phyloP scores from a whole-genome alignment of 2,888 invertebrate genomes.

The Stenodera caucasica region DNA sequence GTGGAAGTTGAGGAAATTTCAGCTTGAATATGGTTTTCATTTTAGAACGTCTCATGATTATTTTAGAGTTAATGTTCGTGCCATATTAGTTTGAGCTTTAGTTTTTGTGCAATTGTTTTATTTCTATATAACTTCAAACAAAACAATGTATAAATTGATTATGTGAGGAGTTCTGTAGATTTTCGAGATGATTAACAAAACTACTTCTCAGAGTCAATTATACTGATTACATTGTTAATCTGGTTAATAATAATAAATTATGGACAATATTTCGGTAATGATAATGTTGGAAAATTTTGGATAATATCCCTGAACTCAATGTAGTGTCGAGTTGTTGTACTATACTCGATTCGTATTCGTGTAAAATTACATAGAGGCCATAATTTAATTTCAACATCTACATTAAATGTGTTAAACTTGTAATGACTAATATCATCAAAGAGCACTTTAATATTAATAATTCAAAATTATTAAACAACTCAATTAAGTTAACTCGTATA shows the following conservation, averaged over 20 bases:
- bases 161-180: not conserved
- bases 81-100: not conserved
- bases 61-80: not conserved
- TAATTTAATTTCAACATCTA: constrained; percentile 7
- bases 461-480: constrained; percentile 12
- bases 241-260: too few relatives aligned
- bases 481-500: not conserved
- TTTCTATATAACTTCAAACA: not conserved
- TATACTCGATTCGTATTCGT: not conserved
- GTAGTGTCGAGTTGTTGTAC: not conserved
- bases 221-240: not conserved
- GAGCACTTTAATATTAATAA: constrained; percentile 10
- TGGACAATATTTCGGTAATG: too few relatives aligned
- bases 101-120: not conserved
- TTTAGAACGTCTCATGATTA: not conserved
- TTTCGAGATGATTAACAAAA: not conserved
- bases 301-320: too few relatives aligned
- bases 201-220: not conserved
- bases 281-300: too few relatives aligned
- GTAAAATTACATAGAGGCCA: not conserved
- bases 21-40: constrained; percentile 1
- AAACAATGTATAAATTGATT: not conserved
- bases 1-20: not conserved
- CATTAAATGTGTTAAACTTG: constrained; percentile 10
- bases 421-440: constrained; percentile 8